Evolutionary conservation across 2,888 invertebrate species (phyloP).

Genomic region (Darwinula stevensoni): DNA sequence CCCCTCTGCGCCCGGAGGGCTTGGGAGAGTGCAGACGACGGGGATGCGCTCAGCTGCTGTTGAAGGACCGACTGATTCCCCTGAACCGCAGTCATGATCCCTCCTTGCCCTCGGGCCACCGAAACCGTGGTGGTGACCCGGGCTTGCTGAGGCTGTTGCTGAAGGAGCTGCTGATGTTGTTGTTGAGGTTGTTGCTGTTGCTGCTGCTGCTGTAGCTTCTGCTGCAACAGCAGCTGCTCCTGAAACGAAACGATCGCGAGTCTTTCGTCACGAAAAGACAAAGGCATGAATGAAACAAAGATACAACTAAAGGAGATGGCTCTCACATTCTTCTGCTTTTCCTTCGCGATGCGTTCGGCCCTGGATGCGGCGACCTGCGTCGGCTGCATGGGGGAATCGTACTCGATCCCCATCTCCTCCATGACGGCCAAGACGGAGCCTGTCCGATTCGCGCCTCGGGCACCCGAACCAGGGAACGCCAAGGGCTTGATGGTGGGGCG

Average conservation of each 20-base stretch:
- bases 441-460: no score
- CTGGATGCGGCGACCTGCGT: conserved; percentile 45
- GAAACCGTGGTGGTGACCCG: no score
- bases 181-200: conserved; percentile 11
- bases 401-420: conserved; percentile 47
- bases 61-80: conserved; percentile 12
- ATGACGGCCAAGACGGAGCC: no score
- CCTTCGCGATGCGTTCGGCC: conserved; percentile 56
- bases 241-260: conserved; percentile 5
- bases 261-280: no score
- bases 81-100: no score
- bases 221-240: conserved; percentile 10
- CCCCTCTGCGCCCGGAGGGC: no score
- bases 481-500: conserved; percentile 34
- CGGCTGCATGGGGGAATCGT: conserved; percentile 54
- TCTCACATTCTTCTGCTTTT: conserved; percentile 43
- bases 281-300: no score
- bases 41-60: conserved; percentile 11
- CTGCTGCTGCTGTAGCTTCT: conserved; percentile 10
- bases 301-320: no score
- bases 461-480: conserved; percentile 49
- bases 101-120: no score
- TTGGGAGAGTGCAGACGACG: no score
- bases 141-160: no score
- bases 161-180: no score